A percentile compares a stretch with the other conserved stretches of the same genome.
phyloP scores from a whole-genome alignment of 2,888 invertebrate species.

The Brassicogethes aeneus region DNA sequence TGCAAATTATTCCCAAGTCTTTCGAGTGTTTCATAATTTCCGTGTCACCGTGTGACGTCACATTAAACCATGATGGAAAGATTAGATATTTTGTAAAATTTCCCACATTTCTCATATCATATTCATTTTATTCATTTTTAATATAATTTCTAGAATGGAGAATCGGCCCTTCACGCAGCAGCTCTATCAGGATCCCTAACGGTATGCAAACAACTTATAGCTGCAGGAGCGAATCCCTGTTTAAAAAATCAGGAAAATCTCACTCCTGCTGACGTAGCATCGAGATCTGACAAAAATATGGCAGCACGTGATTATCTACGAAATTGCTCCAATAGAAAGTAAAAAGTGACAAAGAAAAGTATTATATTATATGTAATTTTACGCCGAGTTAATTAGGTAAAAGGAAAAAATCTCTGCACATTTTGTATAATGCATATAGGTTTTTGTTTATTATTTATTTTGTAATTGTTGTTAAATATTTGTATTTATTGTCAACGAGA shows the following conservation, averaged over 20 bases:
- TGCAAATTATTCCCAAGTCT: too few relatives aligned
- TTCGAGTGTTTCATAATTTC: too few relatives aligned
- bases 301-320: conserved; percentile 50
- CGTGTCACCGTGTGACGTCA: too few relatives aligned
- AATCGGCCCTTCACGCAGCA: conserved; percentile 85
- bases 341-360: too few relatives aligned
- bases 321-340: conserved; percentile 33
- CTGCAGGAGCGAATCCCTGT: conserved; percentile 57
- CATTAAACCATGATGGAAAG: too few relatives aligned
- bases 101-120: conserved; percentile 3
- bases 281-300: conserved; percentile 41
- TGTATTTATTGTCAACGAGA: too few relatives aligned
- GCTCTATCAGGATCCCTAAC: conserved; percentile 79
- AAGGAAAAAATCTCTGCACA: too few relatives aligned
- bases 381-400: too few relatives aligned
- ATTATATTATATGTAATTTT: conserved; percentile 1
- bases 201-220: conserved; percentile 66
- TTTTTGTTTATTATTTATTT: too few relatives aligned
- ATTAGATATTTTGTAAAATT: too few relatives aligned
- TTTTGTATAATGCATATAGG: too few relatives aligned
- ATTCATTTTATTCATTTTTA: conserved; percentile 5
- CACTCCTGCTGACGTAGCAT: conserved; percentile 58
- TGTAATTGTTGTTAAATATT: conserved; percentile 1
- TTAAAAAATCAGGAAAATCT: conserved; percentile 65
- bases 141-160: conserved; percentile 75